phyloP scores from a whole-genome alignment of 2,888 invertebrate species.

The Meandrusa payeni region DNA sequence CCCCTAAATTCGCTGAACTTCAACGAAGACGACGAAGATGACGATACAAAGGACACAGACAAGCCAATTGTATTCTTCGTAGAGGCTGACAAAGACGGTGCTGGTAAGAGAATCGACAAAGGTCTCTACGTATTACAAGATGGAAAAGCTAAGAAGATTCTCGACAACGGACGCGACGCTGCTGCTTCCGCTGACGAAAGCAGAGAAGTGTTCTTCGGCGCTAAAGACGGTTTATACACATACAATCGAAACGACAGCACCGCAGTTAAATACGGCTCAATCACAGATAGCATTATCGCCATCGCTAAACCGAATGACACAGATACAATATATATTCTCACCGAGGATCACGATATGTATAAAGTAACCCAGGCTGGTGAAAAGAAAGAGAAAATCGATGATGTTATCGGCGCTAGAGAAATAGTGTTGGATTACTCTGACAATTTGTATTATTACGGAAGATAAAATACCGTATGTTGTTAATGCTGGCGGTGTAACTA shows the following conservation, averaged over 20 bases:
- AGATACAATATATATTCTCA: conserved; percentile 26
- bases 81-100: conserved; percentile 36
- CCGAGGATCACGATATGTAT: conserved; percentile 24
- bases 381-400: conserved; percentile 17
- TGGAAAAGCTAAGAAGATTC: conserved; percentile 36
- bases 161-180: conserved; percentile 43
- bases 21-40: conserved; percentile 30
- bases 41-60: conserved; percentile 26
- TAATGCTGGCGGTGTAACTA: conserved; percentile 31
- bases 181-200: conserved; percentile 40
- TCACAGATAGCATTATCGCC: conserved; percentile 46
- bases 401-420: conserved; percentile 19
- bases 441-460: conserved; percentile 26
- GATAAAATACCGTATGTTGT: conserved; percentile 23
- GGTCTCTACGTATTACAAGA: conserved; percentile 41
- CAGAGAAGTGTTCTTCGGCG: conserved; percentile 45
- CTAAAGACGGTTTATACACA: conserved; percentile 47
- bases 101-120: conserved; percentile 35
- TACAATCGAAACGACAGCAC: conserved; percentile 37
- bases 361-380: conserved; percentile 26
- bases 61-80: conserved; percentile 36
- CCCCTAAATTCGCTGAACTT: conserved; percentile 43
- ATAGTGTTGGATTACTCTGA: conserved; percentile 27
- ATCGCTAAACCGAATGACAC: conserved; percentile 45
- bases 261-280: conserved; percentile 48